Conservation (phyloP, 2,797 vertebrate genomes). For the Bucorvus abyssinicus region DNA sequence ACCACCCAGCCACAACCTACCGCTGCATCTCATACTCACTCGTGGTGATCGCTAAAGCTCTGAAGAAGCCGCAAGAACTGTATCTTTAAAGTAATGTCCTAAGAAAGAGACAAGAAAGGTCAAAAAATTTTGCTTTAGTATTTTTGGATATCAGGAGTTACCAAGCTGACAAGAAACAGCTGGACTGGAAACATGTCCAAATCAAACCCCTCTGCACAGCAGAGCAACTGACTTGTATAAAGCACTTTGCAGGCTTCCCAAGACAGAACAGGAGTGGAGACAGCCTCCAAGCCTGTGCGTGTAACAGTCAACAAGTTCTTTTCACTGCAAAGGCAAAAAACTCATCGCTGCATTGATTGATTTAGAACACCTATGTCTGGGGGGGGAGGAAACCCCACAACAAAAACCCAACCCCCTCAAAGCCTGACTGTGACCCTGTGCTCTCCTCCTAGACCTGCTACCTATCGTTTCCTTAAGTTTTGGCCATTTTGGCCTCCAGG, state of each 20-base stretch:
- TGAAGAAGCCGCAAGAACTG: slow-evolving; percentile 96
- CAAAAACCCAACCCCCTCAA: background rate
- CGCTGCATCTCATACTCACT: slow-evolving; percentile 82
- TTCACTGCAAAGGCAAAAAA: background rate
- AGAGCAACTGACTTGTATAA: background rate
- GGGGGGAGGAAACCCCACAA: fast-evolving
- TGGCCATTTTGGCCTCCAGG: background rate
- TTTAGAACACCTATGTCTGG: background rate
- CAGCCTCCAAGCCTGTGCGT: background rate
- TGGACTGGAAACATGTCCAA: background rate
- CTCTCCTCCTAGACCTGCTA: background rate
- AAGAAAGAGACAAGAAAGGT: slow-evolving; percentile 21
- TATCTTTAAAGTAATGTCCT: slow-evolving; percentile 99
- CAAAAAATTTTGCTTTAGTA: background rate
- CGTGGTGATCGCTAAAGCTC: slow-evolving; percentile 98
- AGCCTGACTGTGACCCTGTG: background rate
- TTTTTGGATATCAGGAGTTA: background rate
- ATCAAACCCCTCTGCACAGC: background rate
- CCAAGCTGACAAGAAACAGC: background rate
- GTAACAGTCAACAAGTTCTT: background rate
- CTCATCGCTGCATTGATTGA: background rate
- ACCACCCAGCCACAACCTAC: background rate
- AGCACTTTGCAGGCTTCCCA: background rate
- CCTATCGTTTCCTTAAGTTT: background rate
- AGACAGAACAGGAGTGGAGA: background rate